These are phyloP conservation scores for Lepilemur septentrionalis DNA, from an alignment of 2,797 vertebrate genomes.

Conservation along the genomic window DNA sequence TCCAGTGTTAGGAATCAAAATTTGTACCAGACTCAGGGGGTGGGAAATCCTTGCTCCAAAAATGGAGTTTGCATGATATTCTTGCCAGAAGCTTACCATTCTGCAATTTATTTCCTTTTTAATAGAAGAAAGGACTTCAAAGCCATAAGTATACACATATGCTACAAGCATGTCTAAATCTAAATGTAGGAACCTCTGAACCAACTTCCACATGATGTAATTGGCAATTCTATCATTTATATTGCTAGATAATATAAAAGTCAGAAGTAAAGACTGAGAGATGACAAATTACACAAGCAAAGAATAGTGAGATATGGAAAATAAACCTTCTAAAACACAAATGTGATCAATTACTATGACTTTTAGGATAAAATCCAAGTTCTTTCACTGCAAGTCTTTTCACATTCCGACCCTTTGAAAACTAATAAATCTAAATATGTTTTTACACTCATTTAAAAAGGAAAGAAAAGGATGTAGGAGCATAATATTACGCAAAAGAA, in stretches of 20 bases:
- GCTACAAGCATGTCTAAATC: conserved; percentile 33
- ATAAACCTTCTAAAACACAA: neutral
- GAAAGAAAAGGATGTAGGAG: neutral
- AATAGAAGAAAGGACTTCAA: conserved; percentile 69
- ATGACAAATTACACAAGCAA: neutral
- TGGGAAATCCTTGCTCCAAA: neutral
- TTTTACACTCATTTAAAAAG: conserved; percentile 1
- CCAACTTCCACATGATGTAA: neutral
- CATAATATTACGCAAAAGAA: neutral
- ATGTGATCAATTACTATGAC: neutral
- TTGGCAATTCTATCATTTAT: neutral
- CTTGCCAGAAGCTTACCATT: conserved; percentile 59
- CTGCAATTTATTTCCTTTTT: conserved; percentile 56
- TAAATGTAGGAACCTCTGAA: conserved; percentile 1
- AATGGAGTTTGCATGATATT: conserved; percentile 49
- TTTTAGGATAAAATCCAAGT: neutral
- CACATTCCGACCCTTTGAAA: neutral
- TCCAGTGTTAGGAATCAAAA: conserved; percentile 45
- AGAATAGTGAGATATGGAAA: neutral
- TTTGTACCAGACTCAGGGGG: conserved; percentile 42
- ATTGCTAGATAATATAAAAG: neutral
- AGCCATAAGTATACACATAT: conserved; percentile 52
- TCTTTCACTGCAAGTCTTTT: neutral
- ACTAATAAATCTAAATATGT: neutral
- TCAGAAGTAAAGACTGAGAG: neutral